Evolutionary conservation across 2,113 vertebrate species (phyloP).

Genomic region (Formicarius rufipectus): DNA sequence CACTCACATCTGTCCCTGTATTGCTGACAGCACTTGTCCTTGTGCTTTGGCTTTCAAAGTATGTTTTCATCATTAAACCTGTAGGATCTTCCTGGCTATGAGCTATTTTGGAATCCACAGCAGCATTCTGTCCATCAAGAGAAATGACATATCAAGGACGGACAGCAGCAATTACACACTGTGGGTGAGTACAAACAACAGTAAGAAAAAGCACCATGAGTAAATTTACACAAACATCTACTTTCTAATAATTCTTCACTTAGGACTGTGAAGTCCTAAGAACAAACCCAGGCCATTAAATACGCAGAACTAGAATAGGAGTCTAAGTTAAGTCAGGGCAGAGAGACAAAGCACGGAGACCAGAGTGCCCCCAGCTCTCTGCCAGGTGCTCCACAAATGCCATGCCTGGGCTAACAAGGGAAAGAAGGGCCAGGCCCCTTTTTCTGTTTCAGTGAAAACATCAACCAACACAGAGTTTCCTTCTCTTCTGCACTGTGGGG

Average conservation of each 20-base stretch:
- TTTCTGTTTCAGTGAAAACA: neutral
- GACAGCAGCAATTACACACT: neutral
- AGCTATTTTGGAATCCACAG: neutral
- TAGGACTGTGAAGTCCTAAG: neutral
- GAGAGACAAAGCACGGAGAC: neutral
- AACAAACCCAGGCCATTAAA: neutral
- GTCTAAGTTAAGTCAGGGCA: rapidly evolving
- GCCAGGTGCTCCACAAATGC: neutral
- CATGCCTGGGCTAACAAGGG: rapidly evolving
- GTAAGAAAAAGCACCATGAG: neutral
- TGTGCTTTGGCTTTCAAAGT: neutral
- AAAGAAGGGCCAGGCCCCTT: neutral
- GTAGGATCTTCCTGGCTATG: neutral
- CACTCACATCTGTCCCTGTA: neutral
- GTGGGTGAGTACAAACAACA: neutral
- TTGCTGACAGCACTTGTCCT: neutral
- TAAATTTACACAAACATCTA: neutral
- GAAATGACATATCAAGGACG: neutral
- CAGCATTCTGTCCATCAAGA: neutral
- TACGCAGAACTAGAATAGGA: neutral
- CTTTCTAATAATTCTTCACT: neutral
- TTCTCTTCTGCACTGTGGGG: neutral
- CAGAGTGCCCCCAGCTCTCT: neutral
- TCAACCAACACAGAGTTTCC: neutral
- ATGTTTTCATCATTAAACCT: neutral